A percentile compares a stretch with the other conserved stretches of the same genome.
Evolutionary conservation across 2,113 vertebrate genomes (phyloP).

Genomic region (human (Homo sapiens)): DNA sequence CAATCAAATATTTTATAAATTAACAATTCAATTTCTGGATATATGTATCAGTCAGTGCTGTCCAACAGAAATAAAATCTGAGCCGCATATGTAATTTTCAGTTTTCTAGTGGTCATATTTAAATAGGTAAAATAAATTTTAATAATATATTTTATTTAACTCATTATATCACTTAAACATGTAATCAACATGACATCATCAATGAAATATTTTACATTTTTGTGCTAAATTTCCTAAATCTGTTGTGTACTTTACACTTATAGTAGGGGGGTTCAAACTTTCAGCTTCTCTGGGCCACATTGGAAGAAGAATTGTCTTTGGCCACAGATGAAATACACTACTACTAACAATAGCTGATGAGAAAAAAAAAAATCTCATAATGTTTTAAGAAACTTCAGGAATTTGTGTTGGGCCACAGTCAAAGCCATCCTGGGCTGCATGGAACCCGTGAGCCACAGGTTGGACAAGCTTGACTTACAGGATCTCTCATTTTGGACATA

Average conservation of each 20-base stretch:
- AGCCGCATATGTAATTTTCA: not conserved
- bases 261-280: no score
- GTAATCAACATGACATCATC: not conserved
- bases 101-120: conserved; percentile 11
- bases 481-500: not conserved
- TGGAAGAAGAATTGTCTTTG: no score
- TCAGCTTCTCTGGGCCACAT: no score
- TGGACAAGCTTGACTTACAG: not conserved
- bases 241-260: not conserved
- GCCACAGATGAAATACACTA: no score
- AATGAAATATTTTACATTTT: conserved; percentile 4
- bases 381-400: no score
- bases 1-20: not conserved
- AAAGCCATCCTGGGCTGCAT: no score
- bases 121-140: conserved; percentile 32
- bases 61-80: not conserved
- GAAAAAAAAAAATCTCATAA: no score
- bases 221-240: not conserved
- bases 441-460: no score
- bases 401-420: no score
- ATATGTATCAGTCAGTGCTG: not conserved
- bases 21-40: not conserved
- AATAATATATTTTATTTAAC: not conserved
- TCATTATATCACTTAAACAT: not conserved
- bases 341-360: no score